A percentile compares a stretch with the other conserved stretches of the same genome.
Conservation (phyloP, 2,797 vertebrate genomes). For the Spea hammondii region DNA sequence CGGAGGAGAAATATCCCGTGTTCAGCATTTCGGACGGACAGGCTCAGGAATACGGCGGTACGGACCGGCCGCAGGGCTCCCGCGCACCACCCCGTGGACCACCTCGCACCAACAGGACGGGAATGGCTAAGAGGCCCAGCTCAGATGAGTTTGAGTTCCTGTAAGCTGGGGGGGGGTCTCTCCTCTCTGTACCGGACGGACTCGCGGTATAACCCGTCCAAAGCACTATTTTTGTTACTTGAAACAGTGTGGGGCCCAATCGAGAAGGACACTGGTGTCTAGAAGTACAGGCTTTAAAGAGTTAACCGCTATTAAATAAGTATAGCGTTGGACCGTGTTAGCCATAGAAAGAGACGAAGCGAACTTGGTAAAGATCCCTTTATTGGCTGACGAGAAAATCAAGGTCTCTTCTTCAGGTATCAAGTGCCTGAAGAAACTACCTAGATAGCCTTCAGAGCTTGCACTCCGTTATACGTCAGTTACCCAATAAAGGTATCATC, state of each 20-base stretch:
- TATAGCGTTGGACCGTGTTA: no score
- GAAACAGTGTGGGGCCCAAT: background rate
- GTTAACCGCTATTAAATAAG: no score
- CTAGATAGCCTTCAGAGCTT: no score
- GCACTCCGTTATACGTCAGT: no score
- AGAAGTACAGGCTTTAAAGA: background rate
- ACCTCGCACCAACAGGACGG: constrained; percentile 50
- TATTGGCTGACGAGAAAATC: no score
- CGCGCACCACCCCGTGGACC: constrained; percentile 60
- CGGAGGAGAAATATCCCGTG: constrained; percentile 85
- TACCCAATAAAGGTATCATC: no score
- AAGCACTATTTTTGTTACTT: background rate
- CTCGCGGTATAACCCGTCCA: background rate
- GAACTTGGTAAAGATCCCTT: no score
- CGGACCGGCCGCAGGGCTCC: constrained; percentile 69
- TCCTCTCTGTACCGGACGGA: background rate
- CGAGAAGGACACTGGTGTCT: background rate
- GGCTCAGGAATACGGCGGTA: constrained; percentile 74
- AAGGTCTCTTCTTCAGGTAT: no score
- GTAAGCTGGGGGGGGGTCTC: constrained; percentile 56
- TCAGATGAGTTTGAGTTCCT: constrained; percentile 88
- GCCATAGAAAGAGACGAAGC: no score
- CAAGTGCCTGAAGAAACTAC: no score
- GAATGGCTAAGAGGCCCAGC: constrained; percentile 68
- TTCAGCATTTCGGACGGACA: constrained; percentile 86